These are phyloP conservation scores for Zoroaster sp. DNA, from an alignment of 53 echinoderm and acorn worm species.

Conservation along the genomic window DNA sequence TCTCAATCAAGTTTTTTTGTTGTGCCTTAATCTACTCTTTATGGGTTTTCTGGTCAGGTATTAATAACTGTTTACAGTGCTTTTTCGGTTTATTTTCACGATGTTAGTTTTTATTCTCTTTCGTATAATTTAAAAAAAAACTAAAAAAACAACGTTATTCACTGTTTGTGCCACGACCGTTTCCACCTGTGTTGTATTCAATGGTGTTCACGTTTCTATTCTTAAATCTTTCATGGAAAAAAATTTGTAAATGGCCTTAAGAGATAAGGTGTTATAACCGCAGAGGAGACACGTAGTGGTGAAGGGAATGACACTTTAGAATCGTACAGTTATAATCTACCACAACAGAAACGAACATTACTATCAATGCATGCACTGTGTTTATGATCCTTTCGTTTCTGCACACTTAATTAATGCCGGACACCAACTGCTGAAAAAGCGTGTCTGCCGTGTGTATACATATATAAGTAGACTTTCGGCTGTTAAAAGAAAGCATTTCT, in stretches of 20 bases:
- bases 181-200: not conserved
- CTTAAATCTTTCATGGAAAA: constrained; percentile 32
- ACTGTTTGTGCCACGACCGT: constrained; percentile 1
- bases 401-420: not conserved
- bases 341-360: not conserved
- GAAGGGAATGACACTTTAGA: constrained; percentile 4
- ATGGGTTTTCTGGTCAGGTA: constrained; percentile 51
- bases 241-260: constrained; percentile 33
- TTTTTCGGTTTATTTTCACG: constrained; percentile 9
- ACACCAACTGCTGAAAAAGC: not conserved
- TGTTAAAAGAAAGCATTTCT: not conserved
- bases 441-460: constrained; percentile 2
- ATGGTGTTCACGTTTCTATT: constrained; percentile 1
- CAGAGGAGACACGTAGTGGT: constrained; percentile 4
- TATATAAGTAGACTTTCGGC: constrained; percentile 1
- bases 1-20: constrained; percentile 42
- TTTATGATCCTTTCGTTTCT: not conserved
- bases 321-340: not conserved
- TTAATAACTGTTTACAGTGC: constrained; percentile 7
- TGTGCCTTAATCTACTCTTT: constrained; percentile 43
- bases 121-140: not conserved
- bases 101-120: not conserved
- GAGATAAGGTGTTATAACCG: not conserved
- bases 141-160: not conserved
- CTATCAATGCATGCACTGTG: constrained; percentile 26